Conservation (phyloP, 1,140 invertebrate genomes). For the Macrostomum lignano region DNA sequence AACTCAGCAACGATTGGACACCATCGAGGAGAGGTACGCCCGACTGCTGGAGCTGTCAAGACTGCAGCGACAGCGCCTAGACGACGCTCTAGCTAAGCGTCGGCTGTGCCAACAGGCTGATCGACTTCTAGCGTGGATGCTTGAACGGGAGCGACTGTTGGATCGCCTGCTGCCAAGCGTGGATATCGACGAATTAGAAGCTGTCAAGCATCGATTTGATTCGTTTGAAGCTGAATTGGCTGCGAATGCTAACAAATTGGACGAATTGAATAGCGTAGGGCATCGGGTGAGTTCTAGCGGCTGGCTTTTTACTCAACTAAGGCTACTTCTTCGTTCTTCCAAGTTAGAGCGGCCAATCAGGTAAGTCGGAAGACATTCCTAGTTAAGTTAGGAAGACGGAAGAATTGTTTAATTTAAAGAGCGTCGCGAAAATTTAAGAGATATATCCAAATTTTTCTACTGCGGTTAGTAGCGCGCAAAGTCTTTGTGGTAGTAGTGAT, state of each 20-base stretch:
- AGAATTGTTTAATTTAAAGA: no score
- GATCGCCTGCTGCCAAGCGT: conserved; percentile 75
- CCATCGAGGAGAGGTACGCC: conserved; percentile 76
- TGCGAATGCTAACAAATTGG: conserved; percentile 69
- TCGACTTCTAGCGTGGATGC: conserved; percentile 92
- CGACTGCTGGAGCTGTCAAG: conserved; percentile 82
- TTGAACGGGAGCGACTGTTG: conserved; percentile 88
- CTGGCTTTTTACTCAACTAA: no score
- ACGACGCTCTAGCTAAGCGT: conserved; percentile 81
- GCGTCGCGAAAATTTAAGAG: no score
- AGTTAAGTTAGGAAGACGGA: no score
- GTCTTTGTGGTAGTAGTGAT: no score
- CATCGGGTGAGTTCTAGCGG: not conserved
- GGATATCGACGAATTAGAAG: conserved; percentile 91
- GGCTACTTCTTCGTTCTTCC: no score
- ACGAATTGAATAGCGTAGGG: conserved; percentile 56
- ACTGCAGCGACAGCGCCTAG: conserved; percentile 63
- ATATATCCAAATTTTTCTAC: no score
- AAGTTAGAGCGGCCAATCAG: no score
- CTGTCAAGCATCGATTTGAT: conserved; percentile 54
- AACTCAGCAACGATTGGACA: conserved; percentile 47
- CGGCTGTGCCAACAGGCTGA: conserved; percentile 91
- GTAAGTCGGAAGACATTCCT: no score
- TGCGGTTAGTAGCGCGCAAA: no score
- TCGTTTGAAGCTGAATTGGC: conserved; percentile 99